phyloP scores from a whole-genome alignment of 1,140 invertebrate genomes.

The Cotesia chilonis region DNA sequence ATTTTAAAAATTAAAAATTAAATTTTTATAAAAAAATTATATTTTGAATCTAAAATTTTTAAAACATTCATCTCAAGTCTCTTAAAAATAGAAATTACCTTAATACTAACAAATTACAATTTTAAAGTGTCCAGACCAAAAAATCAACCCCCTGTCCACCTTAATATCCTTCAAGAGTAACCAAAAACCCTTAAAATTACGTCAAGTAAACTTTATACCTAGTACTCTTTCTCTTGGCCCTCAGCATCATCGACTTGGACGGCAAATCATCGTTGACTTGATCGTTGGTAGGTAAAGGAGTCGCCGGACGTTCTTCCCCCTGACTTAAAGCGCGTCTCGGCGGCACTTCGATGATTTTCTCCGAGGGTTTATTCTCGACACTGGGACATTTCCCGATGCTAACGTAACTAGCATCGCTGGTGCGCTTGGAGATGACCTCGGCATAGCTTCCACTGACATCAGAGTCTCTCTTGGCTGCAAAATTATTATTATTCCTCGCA shows the following conservation, averaged over 20 bases:
- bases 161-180: too few relatives aligned
- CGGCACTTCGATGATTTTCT: constrained; percentile 35
- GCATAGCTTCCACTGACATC: constrained; percentile 41
- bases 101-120: too few relatives aligned
- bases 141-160: too few relatives aligned
- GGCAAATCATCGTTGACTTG: constrained; percentile 41
- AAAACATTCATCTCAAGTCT: too few relatives aligned
- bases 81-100: too few relatives aligned
- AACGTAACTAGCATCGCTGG: constrained; percentile 42
- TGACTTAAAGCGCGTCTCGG: constrained; percentile 48
- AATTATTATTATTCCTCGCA: neutral
- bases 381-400: constrained; percentile 42
- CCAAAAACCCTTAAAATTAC: constrained; percentile 26
- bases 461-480: constrained; percentile 35
- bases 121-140: too few relatives aligned
- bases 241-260: constrained; percentile 35
- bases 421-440: constrained; percentile 34
- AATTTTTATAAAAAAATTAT: too few relatives aligned
- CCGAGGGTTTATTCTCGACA: constrained; percentile 38
- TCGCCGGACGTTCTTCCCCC: constrained; percentile 40
- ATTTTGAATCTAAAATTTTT: too few relatives aligned
- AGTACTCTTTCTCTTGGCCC: constrained; percentile 49
- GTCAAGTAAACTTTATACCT: constrained; percentile 55
- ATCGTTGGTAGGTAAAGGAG: constrained; percentile 41
- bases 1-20: too few relatives aligned